Percentiles rank a stretch among this genome's conserved stretches.
These are phyloP conservation scores for Neodiprion fabricii DNA, from an alignment of 1,140 invertebrate genomes.

Conservation along the genomic window DNA sequence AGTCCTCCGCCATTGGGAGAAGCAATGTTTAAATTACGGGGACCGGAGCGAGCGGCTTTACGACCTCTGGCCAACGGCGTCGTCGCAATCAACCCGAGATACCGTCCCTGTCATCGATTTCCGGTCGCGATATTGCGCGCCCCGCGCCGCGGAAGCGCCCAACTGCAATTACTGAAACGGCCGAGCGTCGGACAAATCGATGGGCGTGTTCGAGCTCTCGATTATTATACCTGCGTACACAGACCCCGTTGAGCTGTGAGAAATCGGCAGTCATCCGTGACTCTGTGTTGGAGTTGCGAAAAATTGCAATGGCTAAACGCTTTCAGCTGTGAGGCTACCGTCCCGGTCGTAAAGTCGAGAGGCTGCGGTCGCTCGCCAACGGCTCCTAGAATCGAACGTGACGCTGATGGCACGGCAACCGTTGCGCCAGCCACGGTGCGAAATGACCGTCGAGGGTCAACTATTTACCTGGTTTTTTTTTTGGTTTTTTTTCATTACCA, in stretches of 20 bases:
- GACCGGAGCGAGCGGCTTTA: conserved; percentile 41
- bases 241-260: neutral
- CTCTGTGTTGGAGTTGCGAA: neutral
- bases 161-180: neutral
- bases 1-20: conserved; percentile 33
- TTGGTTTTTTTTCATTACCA: no score
- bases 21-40: conserved; percentile 54
- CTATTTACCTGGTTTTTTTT: no score
- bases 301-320: no score
- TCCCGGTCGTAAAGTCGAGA: no score
- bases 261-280: neutral
- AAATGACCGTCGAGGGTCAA: no score
- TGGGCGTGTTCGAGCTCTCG: neutral
- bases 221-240: neutral
- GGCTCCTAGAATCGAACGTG: no score
- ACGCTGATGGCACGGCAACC: no score
- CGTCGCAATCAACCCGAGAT: neutral
- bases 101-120: neutral
- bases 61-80: conserved; percentile 33
- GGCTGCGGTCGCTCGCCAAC: no score
- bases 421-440: no score
- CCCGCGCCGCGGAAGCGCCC: no score
- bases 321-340: no score
- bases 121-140: neutral
- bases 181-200: neutral